These are phyloP conservation scores for Cromileptes altivelis DNA, from an alignment of 2,113 vertebrate species.

Conservation along the genomic window DNA sequence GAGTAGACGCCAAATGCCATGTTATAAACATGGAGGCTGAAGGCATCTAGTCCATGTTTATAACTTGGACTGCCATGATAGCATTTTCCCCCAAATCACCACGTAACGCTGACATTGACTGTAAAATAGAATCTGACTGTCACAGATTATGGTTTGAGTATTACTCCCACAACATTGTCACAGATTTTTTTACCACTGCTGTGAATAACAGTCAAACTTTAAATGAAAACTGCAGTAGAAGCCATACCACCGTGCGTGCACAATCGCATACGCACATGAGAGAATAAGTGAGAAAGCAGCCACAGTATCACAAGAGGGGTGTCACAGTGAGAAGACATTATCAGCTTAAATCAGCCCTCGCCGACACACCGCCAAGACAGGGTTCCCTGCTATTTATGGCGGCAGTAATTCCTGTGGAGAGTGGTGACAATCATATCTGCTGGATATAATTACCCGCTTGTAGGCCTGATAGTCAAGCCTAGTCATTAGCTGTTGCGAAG, in stretches of 20 bases:
- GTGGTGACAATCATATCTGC: slow-evolving; percentile 69
- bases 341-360: slow-evolving; percentile 61
- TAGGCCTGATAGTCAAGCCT: slow-evolving; percentile 43
- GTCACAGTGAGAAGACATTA: slow-evolving; percentile 56
- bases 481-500: slow-evolving; percentile 57
- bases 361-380: slow-evolving; percentile 26
- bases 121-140: slow-evolving; percentile 52
- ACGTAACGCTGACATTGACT: slow-evolving; percentile 36
- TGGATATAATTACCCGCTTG: slow-evolving; percentile 65
- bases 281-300: slow-evolving; percentile 25
- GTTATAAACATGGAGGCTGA: slow-evolving; percentile 21
- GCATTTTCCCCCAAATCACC: slow-evolving; percentile 17
- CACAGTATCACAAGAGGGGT: slow-evolving; percentile 40
- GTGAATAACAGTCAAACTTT: slow-evolving; percentile 43
- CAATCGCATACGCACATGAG: slow-evolving; percentile 11
- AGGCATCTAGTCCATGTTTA: slow-evolving; percentile 5
- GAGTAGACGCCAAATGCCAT: slow-evolving; percentile 15
- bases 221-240: slow-evolving; percentile 29
- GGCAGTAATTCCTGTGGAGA: slow-evolving; percentile 72
- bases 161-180: slow-evolving; percentile 40
- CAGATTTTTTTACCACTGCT: slow-evolving; percentile 28
- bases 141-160: slow-evolving; percentile 40
- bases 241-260: background rate
- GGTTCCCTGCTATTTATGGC: slow-evolving; percentile 68
- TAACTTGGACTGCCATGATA: slow-evolving; percentile 24